Evolutionary conservation across 2,888 invertebrate genomes (phyloP), one percentile per base, ranked within the genome.

Genomic region (Drosophila antonietae): DNA sequence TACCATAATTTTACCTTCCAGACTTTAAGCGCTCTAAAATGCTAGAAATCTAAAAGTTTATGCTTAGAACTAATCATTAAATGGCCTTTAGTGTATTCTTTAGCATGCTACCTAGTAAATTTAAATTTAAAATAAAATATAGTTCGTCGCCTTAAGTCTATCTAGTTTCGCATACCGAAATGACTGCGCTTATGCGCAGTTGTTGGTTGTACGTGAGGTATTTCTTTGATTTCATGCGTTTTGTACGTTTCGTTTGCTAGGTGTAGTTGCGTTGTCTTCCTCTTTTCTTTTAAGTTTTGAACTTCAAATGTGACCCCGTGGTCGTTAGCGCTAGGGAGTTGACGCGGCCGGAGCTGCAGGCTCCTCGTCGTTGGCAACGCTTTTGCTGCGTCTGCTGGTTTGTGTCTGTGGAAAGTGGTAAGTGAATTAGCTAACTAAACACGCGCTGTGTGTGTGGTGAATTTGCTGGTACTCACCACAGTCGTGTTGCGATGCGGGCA

Each of bases 401-500:
- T 75, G 87, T 72, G 79, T 78, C 87, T 88, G 65, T 18, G 76
- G 52, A 60, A 63, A 62, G 35, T 3, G n/a, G 23, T 20, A 28
- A 4, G 41, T 59, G 37, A 20, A 20, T 10, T 43, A 44, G 6
- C 57, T 23, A 23, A 23, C 0, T 39, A 44, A 37, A 1, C 37
- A 28, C 23, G 28, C 28, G 23, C 7, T 23, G 33, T n/a, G 14
- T 9, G 8, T 10, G 37, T 53, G 28, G 41, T 41, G 20, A 12
- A 39, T 14, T 15, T 23, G 39, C 10, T 12, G 23, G 37, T 33
- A 83, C 83, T 88, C 69, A 84, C 84, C 80, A 65, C 70, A n/a
- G 58, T 46, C 51, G 66, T 57, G 66, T 59, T 81, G n/a, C 81
- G 78, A 47, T 79, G 93, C 23, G 98, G 97, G 93, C 98, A 98